A percentile compares a stretch with the other conserved stretches of the same genome.
These are phyloP conservation scores for Lophius americanus DNA, from an alignment of 2,797 vertebrate genomes.

Conservation along the genomic window DNA sequence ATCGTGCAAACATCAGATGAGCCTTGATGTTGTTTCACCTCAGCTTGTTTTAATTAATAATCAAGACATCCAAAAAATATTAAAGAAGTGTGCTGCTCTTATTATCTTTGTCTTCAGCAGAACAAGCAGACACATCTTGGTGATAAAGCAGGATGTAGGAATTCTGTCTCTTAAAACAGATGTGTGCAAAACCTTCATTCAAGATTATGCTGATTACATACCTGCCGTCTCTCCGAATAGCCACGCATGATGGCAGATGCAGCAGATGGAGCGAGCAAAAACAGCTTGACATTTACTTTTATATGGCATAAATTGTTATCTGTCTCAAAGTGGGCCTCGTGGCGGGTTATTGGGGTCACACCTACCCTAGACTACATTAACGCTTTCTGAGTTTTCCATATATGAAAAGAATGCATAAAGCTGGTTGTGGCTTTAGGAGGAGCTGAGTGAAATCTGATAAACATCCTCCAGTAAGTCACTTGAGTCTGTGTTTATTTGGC, in stretches of 20 bases:
- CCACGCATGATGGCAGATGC: neutral
- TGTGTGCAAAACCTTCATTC: constrained; percentile 29
- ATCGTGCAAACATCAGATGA: constrained; percentile 1
- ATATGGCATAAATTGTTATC: neutral
- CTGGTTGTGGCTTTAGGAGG: neutral
- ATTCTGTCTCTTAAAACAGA: constrained; percentile 21
- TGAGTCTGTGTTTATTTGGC: no score
- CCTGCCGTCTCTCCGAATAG: constrained; percentile 10
- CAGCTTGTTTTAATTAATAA: constrained; percentile 6
- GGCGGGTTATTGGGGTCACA: neutral
- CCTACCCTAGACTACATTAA: neutral
- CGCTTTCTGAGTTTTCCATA: neutral
- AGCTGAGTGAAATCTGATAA: neutral
- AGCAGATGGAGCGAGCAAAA: neutral
- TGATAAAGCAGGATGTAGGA: constrained; percentile 21
- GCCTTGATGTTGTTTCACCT: neutral
- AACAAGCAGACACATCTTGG: constrained; percentile 1
- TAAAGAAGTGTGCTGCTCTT: constrained; percentile 1
- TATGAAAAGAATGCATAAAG: no score
- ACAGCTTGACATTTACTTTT: neutral
- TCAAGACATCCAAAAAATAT: neutral
- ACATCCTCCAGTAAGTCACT: no score
- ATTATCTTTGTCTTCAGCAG: neutral
- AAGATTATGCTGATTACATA: constrained; percentile 21
- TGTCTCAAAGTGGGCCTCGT: neutral